phyloP scores from a whole-genome alignment of 2,888 invertebrate species.

The Maniola hyperantus region DNA sequence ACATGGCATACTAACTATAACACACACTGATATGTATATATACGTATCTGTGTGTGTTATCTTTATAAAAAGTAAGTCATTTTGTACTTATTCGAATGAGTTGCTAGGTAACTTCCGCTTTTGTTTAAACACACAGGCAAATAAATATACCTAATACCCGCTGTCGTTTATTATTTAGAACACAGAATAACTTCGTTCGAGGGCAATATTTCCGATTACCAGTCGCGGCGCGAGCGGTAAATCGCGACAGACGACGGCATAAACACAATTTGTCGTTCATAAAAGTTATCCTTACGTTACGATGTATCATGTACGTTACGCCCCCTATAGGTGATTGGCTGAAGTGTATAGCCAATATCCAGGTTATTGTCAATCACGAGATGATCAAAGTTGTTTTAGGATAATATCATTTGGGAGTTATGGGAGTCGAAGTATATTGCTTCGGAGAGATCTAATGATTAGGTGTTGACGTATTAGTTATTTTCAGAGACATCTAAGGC shows the following conservation, averaged over 20 bases:
- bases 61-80: too few relatives aligned
- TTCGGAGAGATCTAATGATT: slow-evolving; percentile 5
- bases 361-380: slow-evolving; percentile 57
- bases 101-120: too few relatives aligned
- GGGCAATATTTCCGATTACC: slow-evolving; percentile 76
- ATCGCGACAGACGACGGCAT: slow-evolving; percentile 69
- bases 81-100: too few relatives aligned
- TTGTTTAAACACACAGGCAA: too few relatives aligned
- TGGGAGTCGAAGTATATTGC: neutral
- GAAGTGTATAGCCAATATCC: slow-evolving; percentile 37
- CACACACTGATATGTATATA: too few relatives aligned
- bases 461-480: neutral
- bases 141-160: slow-evolving; percentile 1
- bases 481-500: neutral
- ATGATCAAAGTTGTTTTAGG: slow-evolving; percentile 41
- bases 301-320: slow-evolving; percentile 45
- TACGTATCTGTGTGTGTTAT: too few relatives aligned
- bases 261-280: slow-evolving; percentile 81
- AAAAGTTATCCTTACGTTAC: slow-evolving; percentile 74
- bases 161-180: slow-evolving; percentile 35
- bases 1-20: too few relatives aligned
- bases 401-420: slow-evolving; percentile 37
- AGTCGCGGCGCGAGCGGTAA: slow-evolving; percentile 56
- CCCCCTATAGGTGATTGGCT: slow-evolving; percentile 39
- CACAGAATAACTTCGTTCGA: slow-evolving; percentile 61